These are phyloP conservation scores for Mimumesa dahlbomi DNA, from an alignment of 2,888 invertebrate genomes.

Conservation along the genomic window DNA sequence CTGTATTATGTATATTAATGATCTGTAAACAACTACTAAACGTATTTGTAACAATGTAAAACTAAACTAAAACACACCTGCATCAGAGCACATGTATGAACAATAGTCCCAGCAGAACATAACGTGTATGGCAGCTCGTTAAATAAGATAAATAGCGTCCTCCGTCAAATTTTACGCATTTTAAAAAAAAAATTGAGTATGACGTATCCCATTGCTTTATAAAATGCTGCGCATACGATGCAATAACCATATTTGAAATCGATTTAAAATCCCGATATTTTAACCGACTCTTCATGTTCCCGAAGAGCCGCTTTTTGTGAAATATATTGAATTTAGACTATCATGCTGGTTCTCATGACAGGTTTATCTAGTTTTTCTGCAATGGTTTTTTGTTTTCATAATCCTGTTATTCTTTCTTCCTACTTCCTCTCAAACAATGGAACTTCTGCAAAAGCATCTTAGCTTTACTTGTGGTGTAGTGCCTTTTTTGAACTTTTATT, in stretches of 20 bases:
- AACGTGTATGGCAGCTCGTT: conserved; percentile 43
- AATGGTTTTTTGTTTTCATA: conserved; percentile 43
- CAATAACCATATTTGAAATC: conserved; percentile 34
- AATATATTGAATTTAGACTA: conserved; percentile 41
- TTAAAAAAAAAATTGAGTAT: conserved; percentile 41
- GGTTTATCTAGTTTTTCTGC: conserved; percentile 52
- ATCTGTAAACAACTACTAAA: conserved; percentile 66
- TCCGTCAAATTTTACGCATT: conserved; percentile 25
- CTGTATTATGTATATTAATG: conserved; percentile 34
- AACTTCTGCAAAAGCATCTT: conserved; percentile 58
- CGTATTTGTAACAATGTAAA: conserved; percentile 69
- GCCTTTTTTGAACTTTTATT: conserved; percentile 71
- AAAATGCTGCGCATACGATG: conserved; percentile 59
- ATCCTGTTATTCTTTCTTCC: conserved; percentile 53
- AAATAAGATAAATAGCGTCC: conserved; percentile 34
- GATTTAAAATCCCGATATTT: conserved; percentile 47
- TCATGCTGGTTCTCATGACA: conserved; percentile 49
- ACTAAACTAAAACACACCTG: conserved; percentile 70
- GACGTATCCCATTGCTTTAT: conserved; percentile 43
- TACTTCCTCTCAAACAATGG: conserved; percentile 56
- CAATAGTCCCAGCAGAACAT: conserved; percentile 49
- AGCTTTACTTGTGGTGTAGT: conserved; percentile 55
- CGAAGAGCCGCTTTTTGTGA: no score
- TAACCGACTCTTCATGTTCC: no score
- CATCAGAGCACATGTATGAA: conserved; percentile 61